A percentile compares a stretch with the other conserved stretches of the same genome.
Conservation (phyloP, 2,888 invertebrate species). For the Lasioglossum leucozonium region DNA sequence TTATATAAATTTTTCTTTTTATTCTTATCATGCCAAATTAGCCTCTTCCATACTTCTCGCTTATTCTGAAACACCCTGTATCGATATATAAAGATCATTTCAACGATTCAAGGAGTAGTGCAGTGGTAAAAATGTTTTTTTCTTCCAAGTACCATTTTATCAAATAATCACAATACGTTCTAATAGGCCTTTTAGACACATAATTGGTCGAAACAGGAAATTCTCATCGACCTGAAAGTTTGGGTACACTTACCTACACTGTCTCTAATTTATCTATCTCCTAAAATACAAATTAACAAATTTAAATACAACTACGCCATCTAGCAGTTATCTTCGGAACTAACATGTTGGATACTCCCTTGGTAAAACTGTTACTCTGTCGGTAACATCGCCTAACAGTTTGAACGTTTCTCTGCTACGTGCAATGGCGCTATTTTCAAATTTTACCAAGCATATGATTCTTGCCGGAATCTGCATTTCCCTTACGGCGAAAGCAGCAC, state of each 20-base stretch:
- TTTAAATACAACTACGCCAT: not conserved
- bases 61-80: not conserved
- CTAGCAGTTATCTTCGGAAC: not conserved
- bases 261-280: not conserved
- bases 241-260: conserved; percentile 1
- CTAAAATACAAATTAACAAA: not conserved
- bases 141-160: conserved; percentile 13
- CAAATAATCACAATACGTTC: conserved; percentile 31
- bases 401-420: not conserved
- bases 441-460: not conserved
- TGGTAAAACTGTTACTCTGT: not conserved
- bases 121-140: conserved; percentile 31
- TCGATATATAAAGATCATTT: conserved; percentile 45
- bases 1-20: not conserved
- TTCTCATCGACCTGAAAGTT: conserved; percentile 24
- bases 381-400: not conserved
- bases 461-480: not conserved
- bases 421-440: not conserved
- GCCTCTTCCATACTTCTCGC: not conserved
- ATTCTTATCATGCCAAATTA: not conserved
- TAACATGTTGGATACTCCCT: not conserved
- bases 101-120: conserved; percentile 29
- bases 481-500: not conserved
- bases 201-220: conserved; percentile 34
- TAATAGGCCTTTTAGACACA: conserved; percentile 43